These are phyloP conservation scores for Hiodon tergisus DNA, from an alignment of 2,113 vertebrate species.

Conservation along the genomic window DNA sequence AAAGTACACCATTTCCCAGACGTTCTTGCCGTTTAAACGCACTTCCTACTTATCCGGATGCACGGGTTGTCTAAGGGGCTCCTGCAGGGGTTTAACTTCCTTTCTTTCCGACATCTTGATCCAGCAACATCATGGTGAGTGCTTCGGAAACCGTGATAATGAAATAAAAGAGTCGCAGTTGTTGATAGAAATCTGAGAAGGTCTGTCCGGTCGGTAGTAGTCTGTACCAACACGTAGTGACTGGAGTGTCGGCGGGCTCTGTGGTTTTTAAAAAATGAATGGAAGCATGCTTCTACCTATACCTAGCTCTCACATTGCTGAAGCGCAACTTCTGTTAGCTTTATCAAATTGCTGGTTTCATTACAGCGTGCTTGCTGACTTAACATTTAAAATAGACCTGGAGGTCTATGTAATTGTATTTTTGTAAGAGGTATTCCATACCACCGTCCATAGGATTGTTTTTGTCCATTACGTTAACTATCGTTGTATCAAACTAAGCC, in stretches of 20 bases:
- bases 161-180: slow-evolving; percentile 2
- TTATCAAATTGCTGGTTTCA: not conserved
- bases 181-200: not conserved
- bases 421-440: too few species aligned
- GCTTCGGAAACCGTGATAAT: not conserved
- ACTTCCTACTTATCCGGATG: slow-evolving; percentile 6
- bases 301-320: not conserved
- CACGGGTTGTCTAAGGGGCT: slow-evolving; percentile 10
- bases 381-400: not conserved
- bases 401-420: too few species aligned
- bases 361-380: not conserved
- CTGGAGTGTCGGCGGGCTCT: too few species aligned
- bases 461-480: too few species aligned
- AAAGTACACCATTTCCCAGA: slow-evolving; percentile 10
- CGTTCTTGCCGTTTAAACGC: not conserved
- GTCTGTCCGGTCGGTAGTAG: too few species aligned
- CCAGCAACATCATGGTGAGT: slow-evolving; percentile 22
- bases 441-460: too few species aligned
- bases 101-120: slow-evolving; percentile 26
- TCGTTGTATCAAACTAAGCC: too few species aligned
- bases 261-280: too few species aligned
- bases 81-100: slow-evolving; percentile 21
- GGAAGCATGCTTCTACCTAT: not conserved
- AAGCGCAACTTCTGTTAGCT: not conserved
- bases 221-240: too few species aligned